These are phyloP conservation scores for Siphamia tubifer DNA, from an alignment of 2,113 vertebrate genomes.

Conservation along the genomic window DNA sequence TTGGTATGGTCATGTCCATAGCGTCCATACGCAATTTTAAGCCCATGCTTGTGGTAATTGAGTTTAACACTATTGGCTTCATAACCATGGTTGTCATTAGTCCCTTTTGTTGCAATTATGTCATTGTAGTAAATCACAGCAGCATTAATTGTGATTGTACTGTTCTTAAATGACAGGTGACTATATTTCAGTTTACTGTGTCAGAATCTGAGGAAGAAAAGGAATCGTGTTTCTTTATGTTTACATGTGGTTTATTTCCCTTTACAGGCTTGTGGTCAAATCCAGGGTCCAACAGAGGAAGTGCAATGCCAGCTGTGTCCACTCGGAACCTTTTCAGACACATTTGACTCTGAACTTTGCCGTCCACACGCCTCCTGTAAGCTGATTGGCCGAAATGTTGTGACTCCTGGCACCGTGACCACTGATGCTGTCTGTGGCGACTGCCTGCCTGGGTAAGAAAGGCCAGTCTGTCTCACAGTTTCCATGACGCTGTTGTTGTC, in stretches of 20 bases:
- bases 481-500: background rate
- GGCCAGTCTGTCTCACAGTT: background rate
- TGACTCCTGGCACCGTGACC: constrained; percentile 60
- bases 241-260: background rate
- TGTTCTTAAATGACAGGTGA: too few relatives aligned
- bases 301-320: constrained; percentile 82
- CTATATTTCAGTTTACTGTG: too few relatives aligned
- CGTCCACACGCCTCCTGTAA: constrained; percentile 78
- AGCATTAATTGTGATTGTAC: too few relatives aligned
- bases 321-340: constrained; percentile 83
- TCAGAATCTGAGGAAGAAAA: too few relatives aligned
- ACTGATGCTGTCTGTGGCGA: constrained; percentile 82
- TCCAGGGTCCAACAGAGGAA: constrained; percentile 50
- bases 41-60: too few relatives aligned
- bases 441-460: constrained; percentile 85
- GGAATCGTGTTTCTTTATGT: background rate
- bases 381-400: constrained; percentile 66
- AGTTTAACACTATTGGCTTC: too few relatives aligned
- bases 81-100: background rate
- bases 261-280: constrained; percentile 72
- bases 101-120: background rate
- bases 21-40: too few relatives aligned
- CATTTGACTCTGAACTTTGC: constrained; percentile 71
- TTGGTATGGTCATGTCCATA: too few relatives aligned
- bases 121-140: background rate